Percentiles rank a stretch among this genome's conserved stretches.
Evolutionary conservation across 1,140 invertebrate genomes (phyloP).

Genomic region (Eurosta solidaginis): DNA sequence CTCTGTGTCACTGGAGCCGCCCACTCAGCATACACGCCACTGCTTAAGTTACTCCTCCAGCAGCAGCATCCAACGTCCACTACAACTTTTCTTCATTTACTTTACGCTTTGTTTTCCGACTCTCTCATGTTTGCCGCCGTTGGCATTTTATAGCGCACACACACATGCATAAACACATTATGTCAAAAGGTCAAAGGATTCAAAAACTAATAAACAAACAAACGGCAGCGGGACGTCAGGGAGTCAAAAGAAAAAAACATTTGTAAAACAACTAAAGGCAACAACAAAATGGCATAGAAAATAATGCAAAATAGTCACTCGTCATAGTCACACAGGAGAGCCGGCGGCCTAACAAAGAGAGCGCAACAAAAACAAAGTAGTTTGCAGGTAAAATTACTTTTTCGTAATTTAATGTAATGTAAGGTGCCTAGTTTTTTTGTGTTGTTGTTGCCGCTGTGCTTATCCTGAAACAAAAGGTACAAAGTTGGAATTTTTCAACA

Average conservation of each 20-base stretch:
- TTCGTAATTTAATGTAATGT: constrained; percentile 14
- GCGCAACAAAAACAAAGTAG: not conserved
- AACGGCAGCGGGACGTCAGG: not conserved
- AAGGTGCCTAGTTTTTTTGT: not conserved
- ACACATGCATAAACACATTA: too few species aligned
- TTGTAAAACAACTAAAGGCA: not conserved
- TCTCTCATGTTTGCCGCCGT: not conserved
- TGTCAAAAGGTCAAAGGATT: constrained; percentile 29
- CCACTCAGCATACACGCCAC: not conserved
- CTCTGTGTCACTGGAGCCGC: not conserved
- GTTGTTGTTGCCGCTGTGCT: too few species aligned
- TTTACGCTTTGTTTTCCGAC: not conserved
- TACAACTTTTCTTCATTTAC: not conserved
- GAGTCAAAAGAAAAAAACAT: not conserved
- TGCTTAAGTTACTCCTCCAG: not conserved
- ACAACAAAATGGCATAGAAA: not conserved
- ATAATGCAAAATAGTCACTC: too few species aligned
- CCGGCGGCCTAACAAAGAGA: not conserved
- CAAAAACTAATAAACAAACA: not conserved
- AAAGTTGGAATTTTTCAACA: constrained; percentile 27
- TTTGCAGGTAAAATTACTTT: not conserved
- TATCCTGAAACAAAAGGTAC: not conserved
- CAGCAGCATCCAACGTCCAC: not conserved
- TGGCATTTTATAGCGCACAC: constrained; percentile 15
- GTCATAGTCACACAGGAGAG: too few species aligned